These are phyloP conservation scores for Brachionus angularis DNA, from an alignment of 1,140 invertebrate species.

Conservation along the genomic window DNA sequence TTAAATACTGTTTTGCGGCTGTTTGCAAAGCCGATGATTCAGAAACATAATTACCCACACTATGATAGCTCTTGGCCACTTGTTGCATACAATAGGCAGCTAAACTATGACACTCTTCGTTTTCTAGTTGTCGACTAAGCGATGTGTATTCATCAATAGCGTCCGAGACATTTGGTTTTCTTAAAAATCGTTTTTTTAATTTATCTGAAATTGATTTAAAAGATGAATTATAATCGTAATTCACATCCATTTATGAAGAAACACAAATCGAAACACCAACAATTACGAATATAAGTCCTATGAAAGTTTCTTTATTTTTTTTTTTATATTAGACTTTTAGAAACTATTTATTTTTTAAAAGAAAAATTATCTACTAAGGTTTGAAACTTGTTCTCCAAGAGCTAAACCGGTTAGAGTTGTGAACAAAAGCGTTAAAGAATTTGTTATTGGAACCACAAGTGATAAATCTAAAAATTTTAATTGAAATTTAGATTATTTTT, in stretches of 20 bases:
- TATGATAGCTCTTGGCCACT: slow-evolving; percentile 34
- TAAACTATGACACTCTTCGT: slow-evolving; percentile 3
- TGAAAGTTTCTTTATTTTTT: slow-evolving; percentile 48
- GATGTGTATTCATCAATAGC: slow-evolving; percentile 42
- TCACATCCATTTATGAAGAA: neutral
- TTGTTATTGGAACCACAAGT: slow-evolving; percentile 58
- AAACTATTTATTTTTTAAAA: neutral
- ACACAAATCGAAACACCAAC: slow-evolving; percentile 51
- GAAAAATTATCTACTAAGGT: slow-evolving; percentile 44
- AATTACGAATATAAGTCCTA: slow-evolving; percentile 50
- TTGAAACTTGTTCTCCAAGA: slow-evolving; percentile 52
- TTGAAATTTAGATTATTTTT: neutral
- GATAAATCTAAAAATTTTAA: slow-evolving; percentile 52
- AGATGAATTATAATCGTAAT: slow-evolving; percentile 20
- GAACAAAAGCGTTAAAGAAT: slow-evolving; percentile 58
- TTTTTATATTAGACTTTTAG: neutral
- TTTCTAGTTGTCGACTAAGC: slow-evolving; percentile 7
- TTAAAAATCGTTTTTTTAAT: slow-evolving; percentile 24
- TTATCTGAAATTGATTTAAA: slow-evolving; percentile 40
- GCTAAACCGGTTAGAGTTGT: slow-evolving; percentile 54
- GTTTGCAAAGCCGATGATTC: slow-evolving; percentile 34
- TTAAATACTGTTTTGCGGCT: slow-evolving; percentile 16
- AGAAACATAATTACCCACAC: slow-evolving; percentile 7
- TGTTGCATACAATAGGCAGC: slow-evolving; percentile 21
- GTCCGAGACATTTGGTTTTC: slow-evolving; percentile 41